Evolutionary conservation across 2,888 invertebrate genomes (phyloP).

Genomic region (Pristionchus entomophagus): DNA sequence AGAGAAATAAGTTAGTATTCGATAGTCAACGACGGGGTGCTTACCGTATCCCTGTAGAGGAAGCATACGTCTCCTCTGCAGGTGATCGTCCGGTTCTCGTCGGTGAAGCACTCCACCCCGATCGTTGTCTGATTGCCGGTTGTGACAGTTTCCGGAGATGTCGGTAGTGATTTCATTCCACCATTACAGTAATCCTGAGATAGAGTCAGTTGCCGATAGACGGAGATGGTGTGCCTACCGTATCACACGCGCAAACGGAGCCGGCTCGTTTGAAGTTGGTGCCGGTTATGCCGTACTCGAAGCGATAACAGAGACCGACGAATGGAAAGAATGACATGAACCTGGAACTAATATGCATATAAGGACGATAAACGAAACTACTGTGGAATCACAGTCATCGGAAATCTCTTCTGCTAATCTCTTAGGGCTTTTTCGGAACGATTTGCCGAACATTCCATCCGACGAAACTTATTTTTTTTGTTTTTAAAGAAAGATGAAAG

Average conservation of each 20-base stretch:
- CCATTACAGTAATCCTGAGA: conserved; percentile 31
- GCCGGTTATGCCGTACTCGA: conserved; percentile 6
- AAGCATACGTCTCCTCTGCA: conserved; percentile 47
- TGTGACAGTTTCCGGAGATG: not conserved
- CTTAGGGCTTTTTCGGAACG: not conserved
- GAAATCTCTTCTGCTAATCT: not conserved
- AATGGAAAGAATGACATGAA: conserved; percentile 34
- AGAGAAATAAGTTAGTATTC: not conserved
- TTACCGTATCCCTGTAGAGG: conserved; percentile 20
- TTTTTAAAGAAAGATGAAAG: no score
- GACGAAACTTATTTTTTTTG: no score
- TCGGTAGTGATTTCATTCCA: not conserved
- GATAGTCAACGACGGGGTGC: not conserved
- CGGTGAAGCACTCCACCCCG: conserved; percentile 36
- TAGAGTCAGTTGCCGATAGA: not conserved
- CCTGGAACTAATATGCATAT: not conserved
- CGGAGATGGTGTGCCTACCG: not conserved
- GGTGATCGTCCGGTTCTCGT: not conserved
- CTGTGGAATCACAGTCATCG: no score
- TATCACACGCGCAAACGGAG: conserved; percentile 15
- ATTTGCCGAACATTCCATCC: no score
- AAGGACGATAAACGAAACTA: no score
- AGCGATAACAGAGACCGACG: conserved; percentile 33
- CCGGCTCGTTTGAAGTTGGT: not conserved
- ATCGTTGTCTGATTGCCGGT: not conserved